These are phyloP conservation scores for Gymnoscopelus microlampas DNA, from an alignment of 2,797 vertebrate genomes.

Conservation along the genomic window DNA sequence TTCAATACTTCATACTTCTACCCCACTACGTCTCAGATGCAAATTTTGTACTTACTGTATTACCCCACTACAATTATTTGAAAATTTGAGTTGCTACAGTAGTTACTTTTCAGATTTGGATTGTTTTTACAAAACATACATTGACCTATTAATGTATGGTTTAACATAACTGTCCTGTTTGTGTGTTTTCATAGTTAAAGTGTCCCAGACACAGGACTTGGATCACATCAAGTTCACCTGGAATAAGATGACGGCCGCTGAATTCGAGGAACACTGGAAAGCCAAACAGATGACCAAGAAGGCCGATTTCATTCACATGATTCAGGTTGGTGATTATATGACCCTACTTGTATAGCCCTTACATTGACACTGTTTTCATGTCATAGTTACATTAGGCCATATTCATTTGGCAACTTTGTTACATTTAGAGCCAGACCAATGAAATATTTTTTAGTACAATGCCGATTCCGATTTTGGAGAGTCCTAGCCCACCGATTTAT, in stretches of 20 bases:
- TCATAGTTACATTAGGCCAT: too few species aligned
- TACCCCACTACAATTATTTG: too few species aligned
- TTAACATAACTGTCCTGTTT: background rate
- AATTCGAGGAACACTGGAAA: conserved; percentile 87
- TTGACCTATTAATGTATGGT: too few species aligned
- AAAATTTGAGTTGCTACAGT: too few species aligned
- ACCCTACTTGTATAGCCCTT: background rate
- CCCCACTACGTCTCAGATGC: too few species aligned
- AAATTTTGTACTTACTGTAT: too few species aligned
- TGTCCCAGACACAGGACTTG: conserved; percentile 83
- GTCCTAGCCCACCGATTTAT: too few species aligned
- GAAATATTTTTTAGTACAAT: background rate
- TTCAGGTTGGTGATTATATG: conserved; percentile 84
- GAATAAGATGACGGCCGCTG: conserved; percentile 88
- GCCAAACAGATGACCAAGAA: conserved; percentile 81
- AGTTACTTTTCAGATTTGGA: too few species aligned
- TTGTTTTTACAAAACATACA: too few species aligned
- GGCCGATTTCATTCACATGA: conserved; percentile 95
- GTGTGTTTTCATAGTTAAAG: conserved; percentile 65
- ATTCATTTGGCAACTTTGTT: too few species aligned
- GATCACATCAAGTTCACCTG: conserved; percentile 88
- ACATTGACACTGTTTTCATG: conserved; percentile 28
- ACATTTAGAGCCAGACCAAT: background rate
- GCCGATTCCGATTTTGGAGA: too few species aligned
- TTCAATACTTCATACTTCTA: too few species aligned